A percentile compares a stretch with the other conserved stretches of the same genome.
phyloP scores from a whole-genome alignment of 2,888 invertebrate species.

The Cheilosia impressa region DNA sequence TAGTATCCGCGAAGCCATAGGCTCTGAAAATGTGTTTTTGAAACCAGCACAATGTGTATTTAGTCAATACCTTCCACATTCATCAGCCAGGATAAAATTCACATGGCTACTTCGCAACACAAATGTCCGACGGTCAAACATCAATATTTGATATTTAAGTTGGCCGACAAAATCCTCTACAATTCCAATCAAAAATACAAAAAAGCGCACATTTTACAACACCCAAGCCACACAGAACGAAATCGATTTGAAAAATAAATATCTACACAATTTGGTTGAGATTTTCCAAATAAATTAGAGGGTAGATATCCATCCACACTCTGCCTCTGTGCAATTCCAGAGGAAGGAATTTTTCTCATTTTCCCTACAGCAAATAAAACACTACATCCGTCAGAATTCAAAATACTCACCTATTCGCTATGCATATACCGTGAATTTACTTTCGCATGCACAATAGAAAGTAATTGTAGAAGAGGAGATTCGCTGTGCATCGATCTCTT shows the following conservation, averaged over 20 bases:
- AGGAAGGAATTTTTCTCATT: not conserved
- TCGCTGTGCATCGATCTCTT: conserved; percentile 3
- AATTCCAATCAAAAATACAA: conserved; percentile 50
- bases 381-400: not conserved
- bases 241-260: conserved; percentile 55
- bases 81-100: conserved; percentile 59
- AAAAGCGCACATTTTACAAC: not conserved
- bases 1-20: too few relatives aligned
- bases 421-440: not conserved
- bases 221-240: not conserved
- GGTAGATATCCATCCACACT: not conserved
- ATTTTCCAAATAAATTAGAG: conserved; percentile 45
- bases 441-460: not conserved
- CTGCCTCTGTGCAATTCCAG: not conserved
- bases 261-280: conserved; percentile 28
- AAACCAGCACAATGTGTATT: too few relatives aligned
- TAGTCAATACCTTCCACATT: conserved; percentile 12
- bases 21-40: too few relatives aligned
- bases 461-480: conserved; percentile 20
- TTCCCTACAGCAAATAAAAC: not conserved
- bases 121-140: conserved; percentile 68
- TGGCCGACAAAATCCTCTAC: conserved; percentile 35
- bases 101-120: conserved; percentile 60
- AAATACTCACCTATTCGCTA: not conserved
- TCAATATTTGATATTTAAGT: conserved; percentile 70